These are phyloP conservation scores for Xiphorhynchus elegans DNA, from an alignment of 2,113 vertebrate genomes.

Conservation along the genomic window DNA sequence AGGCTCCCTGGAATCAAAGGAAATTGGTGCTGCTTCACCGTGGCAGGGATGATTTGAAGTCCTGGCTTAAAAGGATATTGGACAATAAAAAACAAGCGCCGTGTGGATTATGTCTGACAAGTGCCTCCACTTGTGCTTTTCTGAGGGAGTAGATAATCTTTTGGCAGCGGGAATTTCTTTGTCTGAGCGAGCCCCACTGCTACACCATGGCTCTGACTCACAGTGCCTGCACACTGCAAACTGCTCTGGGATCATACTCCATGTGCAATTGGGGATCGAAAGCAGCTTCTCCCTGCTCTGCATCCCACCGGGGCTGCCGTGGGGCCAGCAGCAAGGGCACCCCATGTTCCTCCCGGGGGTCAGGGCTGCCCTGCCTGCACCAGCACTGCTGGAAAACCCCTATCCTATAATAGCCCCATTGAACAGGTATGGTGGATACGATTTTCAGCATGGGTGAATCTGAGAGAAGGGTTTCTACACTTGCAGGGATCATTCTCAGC, in stretches of 20 bases:
- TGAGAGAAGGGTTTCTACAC: neutral
- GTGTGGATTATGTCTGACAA: slow-evolving; percentile 21
- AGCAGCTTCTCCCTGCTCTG: neutral
- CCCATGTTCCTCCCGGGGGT: accelerated
- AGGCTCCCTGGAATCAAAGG: neutral
- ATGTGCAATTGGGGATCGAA: neutral
- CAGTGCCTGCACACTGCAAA: neutral
- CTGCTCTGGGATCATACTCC: neutral
- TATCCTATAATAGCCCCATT: neutral
- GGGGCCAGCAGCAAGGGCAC: neutral
- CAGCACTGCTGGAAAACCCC: neutral
- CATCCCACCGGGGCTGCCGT: neutral
- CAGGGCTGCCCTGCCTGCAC: neutral
- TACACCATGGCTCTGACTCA: neutral
- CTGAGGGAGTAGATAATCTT: neutral
- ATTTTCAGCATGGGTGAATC: neutral
- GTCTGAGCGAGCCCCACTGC: neutral
- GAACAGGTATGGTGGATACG: neutral
- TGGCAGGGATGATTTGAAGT: slow-evolving; percentile 62
- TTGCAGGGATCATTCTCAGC: neutral
- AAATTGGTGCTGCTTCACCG: neutral
- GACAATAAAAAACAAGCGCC: slow-evolving; percentile 60
- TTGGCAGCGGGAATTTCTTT: neutral
- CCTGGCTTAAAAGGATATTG: slow-evolving; percentile 54
- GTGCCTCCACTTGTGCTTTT: slow-evolving; percentile 13